phyloP scores from a whole-genome alignment of 2,113 vertebrate genomes.

The Orycteropus afer region DNA sequence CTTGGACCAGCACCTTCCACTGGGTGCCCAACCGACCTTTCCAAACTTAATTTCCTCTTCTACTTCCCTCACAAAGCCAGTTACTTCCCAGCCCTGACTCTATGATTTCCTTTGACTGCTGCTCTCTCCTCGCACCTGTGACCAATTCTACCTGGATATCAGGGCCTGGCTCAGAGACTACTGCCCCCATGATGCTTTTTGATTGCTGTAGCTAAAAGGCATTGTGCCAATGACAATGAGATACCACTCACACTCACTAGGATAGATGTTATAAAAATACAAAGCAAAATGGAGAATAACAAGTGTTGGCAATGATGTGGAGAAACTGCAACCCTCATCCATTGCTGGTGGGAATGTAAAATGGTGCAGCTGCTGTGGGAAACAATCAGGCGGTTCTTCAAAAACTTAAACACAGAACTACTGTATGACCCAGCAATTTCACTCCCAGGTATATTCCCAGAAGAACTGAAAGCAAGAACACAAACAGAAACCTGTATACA shows the following conservation, averaged over 20 bases:
- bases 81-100: not conserved
- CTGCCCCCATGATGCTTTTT: not conserved
- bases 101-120: not conserved
- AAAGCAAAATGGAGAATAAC: not conserved
- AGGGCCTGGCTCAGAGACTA: not conserved
- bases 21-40: not conserved
- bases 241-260: not conserved
- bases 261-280: not conserved
- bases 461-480: not conserved
- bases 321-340: not conserved
- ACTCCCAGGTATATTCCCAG: not conserved
- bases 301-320: not conserved
- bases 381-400: not conserved
- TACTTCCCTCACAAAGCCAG: not conserved
- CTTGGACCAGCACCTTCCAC: accelerated
- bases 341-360: not conserved
- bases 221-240: not conserved
- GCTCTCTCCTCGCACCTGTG: not conserved
- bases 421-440: not conserved
- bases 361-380: not conserved
- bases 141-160: not conserved
- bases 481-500: not conserved
- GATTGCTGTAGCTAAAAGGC: not conserved
- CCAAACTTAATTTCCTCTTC: not conserved
- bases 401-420: not conserved